Percentiles rank a stretch among this genome's conserved stretches.
These are phyloP conservation scores for Meliscaeva auricollis DNA, from an alignment of 2,888 invertebrate genomes.

Conservation along the genomic window DNA sequence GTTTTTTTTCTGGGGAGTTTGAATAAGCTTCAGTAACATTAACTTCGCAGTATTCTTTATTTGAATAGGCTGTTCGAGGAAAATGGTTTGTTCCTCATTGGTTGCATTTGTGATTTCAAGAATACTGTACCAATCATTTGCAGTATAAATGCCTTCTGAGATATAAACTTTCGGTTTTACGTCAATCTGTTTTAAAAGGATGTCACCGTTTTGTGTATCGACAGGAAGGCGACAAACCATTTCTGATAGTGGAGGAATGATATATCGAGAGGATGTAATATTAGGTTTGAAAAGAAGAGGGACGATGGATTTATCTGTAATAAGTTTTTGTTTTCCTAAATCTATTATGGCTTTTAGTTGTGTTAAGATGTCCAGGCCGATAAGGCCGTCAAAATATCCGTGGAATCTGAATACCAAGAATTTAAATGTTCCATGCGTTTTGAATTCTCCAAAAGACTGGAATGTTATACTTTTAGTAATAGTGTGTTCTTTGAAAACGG, in stretches of 20 bases:
- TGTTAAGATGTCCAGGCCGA: slow-evolving; percentile 21
- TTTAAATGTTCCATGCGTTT: slow-evolving; percentile 10
- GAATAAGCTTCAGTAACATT: not conserved
- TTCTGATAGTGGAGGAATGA: slow-evolving; percentile 7
- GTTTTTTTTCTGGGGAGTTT: not conserved
- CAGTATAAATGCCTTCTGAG: slow-evolving; percentile 31
- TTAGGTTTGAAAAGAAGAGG: slow-evolving; percentile 35
- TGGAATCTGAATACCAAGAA: slow-evolving; percentile 52
- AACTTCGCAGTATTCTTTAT: not conserved
- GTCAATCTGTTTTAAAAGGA: not conserved
- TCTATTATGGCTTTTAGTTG: slow-evolving; percentile 35
- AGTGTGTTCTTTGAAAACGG: slow-evolving; percentile 24
- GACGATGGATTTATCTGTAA: not conserved
- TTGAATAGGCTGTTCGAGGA: slow-evolving; percentile 7
- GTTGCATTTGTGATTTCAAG: slow-evolving; percentile 13
- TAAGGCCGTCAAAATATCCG: slow-evolving; percentile 41
- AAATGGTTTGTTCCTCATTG: not conserved
- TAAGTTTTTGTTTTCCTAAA: slow-evolving; percentile 9
- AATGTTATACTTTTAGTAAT: slow-evolving; percentile 24
- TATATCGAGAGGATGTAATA: not conserved
- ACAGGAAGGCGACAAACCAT: slow-evolving; percentile 21
- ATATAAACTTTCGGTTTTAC: slow-evolving; percentile 23
- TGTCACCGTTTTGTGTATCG: slow-evolving; percentile 12
- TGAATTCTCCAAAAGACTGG: slow-evolving; percentile 37
- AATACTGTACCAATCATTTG: slow-evolving; percentile 45